Conservation (phyloP, 2,888 invertebrate species). For the Ecdyonurus torrentis region DNA sequence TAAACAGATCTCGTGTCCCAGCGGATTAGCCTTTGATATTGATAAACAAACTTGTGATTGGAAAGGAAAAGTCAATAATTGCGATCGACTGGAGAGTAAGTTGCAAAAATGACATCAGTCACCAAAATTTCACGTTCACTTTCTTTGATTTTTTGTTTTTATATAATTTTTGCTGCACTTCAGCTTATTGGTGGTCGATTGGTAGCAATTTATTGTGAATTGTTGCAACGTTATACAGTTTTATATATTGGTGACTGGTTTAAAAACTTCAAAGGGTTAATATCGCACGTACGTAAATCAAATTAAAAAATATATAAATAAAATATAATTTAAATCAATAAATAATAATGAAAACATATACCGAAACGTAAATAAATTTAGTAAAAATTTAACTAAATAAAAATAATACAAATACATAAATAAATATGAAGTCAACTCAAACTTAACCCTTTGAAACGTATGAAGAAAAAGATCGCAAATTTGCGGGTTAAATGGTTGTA, state of each 20-base stretch:
- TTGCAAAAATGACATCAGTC: no score
- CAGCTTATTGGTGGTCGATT: not conserved
- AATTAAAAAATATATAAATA: not conserved
- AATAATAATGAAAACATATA: not conserved
- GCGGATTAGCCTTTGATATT: constrained; percentile 93
- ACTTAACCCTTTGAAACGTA: no score
- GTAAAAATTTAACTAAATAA: no score
- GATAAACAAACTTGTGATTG: constrained; percentile 97
- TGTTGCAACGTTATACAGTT: no score
- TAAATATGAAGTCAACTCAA: no score
- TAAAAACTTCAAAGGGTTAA: not conserved
- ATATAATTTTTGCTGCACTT: not conserved
- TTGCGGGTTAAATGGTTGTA: no score
- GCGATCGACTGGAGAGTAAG: constrained; percentile 95
- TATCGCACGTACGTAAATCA: not conserved
- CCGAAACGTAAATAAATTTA: no score
- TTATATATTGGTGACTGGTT: not conserved
- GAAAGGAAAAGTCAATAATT: constrained; percentile 95
- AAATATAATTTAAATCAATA: not conserved
- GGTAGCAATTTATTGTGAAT: no score
- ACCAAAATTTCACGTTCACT: not conserved
- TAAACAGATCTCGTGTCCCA: constrained; percentile 93
- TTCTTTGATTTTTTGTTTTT: not conserved
- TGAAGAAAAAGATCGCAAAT: no score
- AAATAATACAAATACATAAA: no score